Percentiles rank a stretch among this genome's conserved stretches.
Evolutionary conservation across 2,888 invertebrate genomes (phyloP).

Genomic region (Tachina lurida): DNA sequence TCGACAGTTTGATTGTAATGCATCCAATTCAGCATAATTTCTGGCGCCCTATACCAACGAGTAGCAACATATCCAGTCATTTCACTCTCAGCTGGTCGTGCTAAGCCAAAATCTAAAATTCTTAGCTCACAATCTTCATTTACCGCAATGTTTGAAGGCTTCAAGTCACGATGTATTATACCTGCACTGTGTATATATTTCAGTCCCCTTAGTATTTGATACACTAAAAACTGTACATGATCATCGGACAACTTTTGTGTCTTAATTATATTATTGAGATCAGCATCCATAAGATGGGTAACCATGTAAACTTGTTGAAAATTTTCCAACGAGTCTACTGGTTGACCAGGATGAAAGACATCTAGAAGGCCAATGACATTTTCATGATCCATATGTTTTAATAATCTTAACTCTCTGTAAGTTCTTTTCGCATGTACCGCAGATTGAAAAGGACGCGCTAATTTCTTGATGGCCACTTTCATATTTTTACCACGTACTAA

Average conservation of each 20-base stretch:
- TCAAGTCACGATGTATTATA: conserved; percentile 98
- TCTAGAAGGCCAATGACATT: conserved; percentile 97
- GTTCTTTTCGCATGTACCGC: conserved; percentile 99
- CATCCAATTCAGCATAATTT: conserved; percentile 99
- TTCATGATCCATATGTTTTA: conserved; percentile 99
- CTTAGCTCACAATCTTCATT: conserved; percentile 99
- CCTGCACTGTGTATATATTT: conserved; percentile 99
- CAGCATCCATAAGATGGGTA: conserved; percentile 99
- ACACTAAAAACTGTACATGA: conserved; percentile 99
- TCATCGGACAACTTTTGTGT: conserved; percentile 98
- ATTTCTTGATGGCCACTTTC: conserved; percentile 97
- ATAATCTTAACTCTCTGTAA: conserved; percentile 96
- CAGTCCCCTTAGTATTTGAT: conserved; percentile 98
- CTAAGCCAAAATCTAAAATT: conserved; percentile 99
- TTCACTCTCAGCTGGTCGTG: conserved; percentile 97
- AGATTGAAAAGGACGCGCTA: conserved; percentile 94
- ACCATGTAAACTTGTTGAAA: conserved; percentile 98
- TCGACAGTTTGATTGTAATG: conserved; percentile 99
- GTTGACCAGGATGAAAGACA: conserved; percentile 95
- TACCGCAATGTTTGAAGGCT: conserved; percentile 99
- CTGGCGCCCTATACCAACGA: conserved; percentile 98
- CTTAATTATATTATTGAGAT: conserved; percentile 98
- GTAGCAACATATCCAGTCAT: conserved; percentile 99
- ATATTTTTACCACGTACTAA: conserved; percentile 76
- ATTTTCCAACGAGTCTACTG: conserved; percentile 87